Base-by-base conservation (phyloP, 2,797 vertebrate species). In the Intellagama lesueurii region DNA sequence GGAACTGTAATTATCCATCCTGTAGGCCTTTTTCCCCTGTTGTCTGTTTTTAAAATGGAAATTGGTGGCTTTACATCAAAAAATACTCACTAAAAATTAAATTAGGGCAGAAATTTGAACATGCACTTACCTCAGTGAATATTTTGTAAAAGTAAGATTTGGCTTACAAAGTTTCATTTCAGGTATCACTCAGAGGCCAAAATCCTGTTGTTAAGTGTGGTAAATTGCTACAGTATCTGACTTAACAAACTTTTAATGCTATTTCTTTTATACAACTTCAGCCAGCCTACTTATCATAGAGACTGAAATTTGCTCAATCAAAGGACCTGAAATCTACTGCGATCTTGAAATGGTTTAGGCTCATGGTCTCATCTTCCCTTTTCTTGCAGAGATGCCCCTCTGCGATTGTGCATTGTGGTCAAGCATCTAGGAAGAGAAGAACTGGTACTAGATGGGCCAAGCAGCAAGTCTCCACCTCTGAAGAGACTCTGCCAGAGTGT, bases 371-470 rank as follows among this genome's bases (percentile, higher is more conserved):
- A 80, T 0, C 40, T 92, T 91, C 92, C 44, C 89, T 92, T 93
- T 92, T 85, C 81, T 90, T 88, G 56, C 94, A 99, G 98, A 93
- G 97, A 97, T 85, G 97, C 97, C 90, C 92, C 95, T 24, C 79
- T 99, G 5, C 91, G 92, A 80, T 97, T 94, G 90, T 99, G 98
- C 85, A 98, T 99, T n/a, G 97, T 99, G 96, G 96, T 99, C 92
- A 99, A 98, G 94, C 99, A 99, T 92, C 92, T 99, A 87, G 98
- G 98, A 73, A 98, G 98, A 93, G 98, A 98, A n/a, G 97, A 97
- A 2, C 1, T 93, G 66, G 95, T 94, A 0, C 95, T 88, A 77
- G 90, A 95, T 2, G 94, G 94, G 72, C 90, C 95, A 0, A 94
- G 95, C 70, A 96, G 91, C 91, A 96, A 95, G 35, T 98, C 98